Evolutionary conservation across 2,113 vertebrate genomes (phyloP), one percentile per base, ranked within the genome.

Genomic region (Lanius ludovicianus): DNA sequence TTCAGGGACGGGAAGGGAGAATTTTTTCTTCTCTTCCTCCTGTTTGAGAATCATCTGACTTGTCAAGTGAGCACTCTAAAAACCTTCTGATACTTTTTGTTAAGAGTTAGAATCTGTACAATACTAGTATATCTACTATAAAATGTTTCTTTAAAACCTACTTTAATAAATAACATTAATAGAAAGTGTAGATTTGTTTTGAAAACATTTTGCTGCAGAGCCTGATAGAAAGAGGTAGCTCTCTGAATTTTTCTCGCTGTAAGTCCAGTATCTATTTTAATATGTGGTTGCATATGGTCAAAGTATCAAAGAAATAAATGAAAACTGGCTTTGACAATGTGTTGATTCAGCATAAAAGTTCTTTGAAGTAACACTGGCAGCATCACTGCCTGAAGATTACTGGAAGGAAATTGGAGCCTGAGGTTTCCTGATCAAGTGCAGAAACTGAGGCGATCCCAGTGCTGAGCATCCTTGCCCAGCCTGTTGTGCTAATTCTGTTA

Each of bases 241-340:
- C 27, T 15, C 27, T 17, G 52, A 57, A 7, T 71, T 73, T 76
- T 78, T 53, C 25, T 89, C 49, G 25, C 13, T 49, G 49, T 25
- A 49, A 49, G 49, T 49, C 23, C 13, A 49, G 49, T 49, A 25
- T 49, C 7, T 60, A 42, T 70, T 39, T 67, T 59, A 62, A 35
- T 47, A 11, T 7, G 27, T 0, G 0, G 7, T 16, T 76, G 7
- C 20, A 27, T 82, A 6, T 56, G 55, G n/a, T 60, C 1, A 2
- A 53, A 49, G 21, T 53, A 46, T 53, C 35, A 62, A 67, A 77
- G 16, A 20, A 93, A 80, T 47, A 77, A 85, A 35, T 35, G 13
- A 33, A 53, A 65, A 41, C 30, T 39, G 33, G 23, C 35, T 74
- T 82, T 53, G 63, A 28, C 22, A 0, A 0, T 62, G 17, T 59